phyloP scores from a whole-genome alignment of 2,113 vertebrate genomes.

The Hymenochirus boettgeri region DNA sequence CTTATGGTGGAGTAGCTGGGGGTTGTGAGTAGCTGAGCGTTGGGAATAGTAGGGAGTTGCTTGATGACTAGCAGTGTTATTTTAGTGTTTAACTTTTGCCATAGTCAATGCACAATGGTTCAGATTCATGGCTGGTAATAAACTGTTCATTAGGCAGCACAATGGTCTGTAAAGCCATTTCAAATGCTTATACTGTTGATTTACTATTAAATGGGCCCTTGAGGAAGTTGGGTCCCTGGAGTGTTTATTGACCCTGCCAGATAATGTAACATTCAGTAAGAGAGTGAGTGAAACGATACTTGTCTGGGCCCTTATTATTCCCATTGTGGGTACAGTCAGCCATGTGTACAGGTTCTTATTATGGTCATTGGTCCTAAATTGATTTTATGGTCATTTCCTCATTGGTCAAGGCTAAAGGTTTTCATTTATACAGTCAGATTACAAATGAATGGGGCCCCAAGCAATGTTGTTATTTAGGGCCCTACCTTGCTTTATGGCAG shows the following conservation, averaged over 20 bases:
- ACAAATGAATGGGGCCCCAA: too few relatives aligned
- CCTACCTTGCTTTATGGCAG: too few relatives aligned
- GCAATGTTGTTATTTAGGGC: too few relatives aligned
- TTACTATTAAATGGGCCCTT: neutral
- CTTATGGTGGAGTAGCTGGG: too few relatives aligned
- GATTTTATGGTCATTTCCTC: too few relatives aligned
- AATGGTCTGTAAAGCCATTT: neutral
- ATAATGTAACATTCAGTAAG: neutral
- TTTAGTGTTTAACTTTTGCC: neutral
- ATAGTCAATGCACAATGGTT: neutral
- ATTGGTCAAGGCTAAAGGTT: too few relatives aligned
- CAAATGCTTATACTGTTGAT: neutral
- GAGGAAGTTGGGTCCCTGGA: neutral
- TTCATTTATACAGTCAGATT: too few relatives aligned
- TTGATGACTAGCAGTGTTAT: neutral
- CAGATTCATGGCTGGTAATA: neutral
- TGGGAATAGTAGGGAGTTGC: neutral
- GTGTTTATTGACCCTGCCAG: neutral
- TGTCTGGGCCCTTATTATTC: too few relatives aligned
- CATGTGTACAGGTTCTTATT: too few relatives aligned
- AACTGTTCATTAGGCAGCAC: neutral
- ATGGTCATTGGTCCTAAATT: too few relatives aligned
- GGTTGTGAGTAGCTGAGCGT: too few relatives aligned
- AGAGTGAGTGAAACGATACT: neutral
- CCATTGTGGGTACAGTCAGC: too few relatives aligned